These are phyloP conservation scores for Apotomis turbidana DNA, from an alignment of 2,888 invertebrate species.

Conservation along the genomic window DNA sequence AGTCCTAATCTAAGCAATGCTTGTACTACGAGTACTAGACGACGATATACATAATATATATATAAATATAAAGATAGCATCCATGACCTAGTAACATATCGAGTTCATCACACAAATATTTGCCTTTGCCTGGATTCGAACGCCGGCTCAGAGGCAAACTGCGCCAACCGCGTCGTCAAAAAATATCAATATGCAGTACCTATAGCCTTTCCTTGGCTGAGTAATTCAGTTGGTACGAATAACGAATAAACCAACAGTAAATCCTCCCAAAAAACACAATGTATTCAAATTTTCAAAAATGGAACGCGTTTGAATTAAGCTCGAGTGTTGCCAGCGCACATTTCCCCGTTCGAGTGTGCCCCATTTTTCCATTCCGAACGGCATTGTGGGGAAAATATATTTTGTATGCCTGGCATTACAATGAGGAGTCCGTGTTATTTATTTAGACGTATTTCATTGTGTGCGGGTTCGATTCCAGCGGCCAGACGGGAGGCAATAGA, in stretches of 20 bases:
- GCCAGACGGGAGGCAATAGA: conserved; percentile 72
- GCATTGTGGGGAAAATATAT: conserved; percentile 75
- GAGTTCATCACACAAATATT: too few relatives aligned
- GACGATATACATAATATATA: too few relatives aligned
- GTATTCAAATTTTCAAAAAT: conserved; percentile 62
- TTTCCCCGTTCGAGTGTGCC: conserved; percentile 68
- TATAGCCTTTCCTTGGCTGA: too few relatives aligned
- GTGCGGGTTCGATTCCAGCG: conserved; percentile 65
- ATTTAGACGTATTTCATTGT: conserved; percentile 78
- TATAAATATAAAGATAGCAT: too few relatives aligned
- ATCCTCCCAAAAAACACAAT: conserved; percentile 43
- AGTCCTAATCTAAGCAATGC: too few relatives aligned
- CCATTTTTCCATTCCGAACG: conserved; percentile 67
- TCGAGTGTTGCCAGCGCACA: conserved; percentile 64
- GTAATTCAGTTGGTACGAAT: too few relatives aligned
- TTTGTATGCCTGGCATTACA: conserved; percentile 73
- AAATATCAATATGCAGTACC: too few relatives aligned
- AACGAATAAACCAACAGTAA: conserved; percentile 1
- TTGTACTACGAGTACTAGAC: too few relatives aligned
- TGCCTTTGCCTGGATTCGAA: too few relatives aligned
- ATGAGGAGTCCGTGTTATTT: conserved; percentile 76
- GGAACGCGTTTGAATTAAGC: conserved; percentile 60
- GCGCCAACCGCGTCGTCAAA: too few relatives aligned
- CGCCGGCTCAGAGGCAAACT: too few relatives aligned
- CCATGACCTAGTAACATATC: too few relatives aligned